Percentiles rank a stretch among this genome's conserved stretches.
phyloP scores from a whole-genome alignment of 2,113 vertebrate genomes.

The Zingel zingel region DNA sequence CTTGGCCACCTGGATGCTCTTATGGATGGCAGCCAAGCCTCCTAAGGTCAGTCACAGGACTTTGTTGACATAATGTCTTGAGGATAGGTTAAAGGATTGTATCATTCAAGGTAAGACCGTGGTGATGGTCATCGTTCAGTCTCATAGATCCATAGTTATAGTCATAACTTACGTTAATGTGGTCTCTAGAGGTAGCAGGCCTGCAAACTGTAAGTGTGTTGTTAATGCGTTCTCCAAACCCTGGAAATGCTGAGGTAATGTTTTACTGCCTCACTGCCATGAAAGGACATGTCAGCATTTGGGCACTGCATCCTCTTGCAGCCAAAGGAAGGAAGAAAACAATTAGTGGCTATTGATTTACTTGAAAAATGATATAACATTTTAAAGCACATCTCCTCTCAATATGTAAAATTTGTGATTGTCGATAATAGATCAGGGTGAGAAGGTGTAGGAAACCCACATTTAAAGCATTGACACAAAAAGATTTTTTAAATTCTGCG shows the following conservation, averaged over 20 bases:
- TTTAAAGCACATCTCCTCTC: background rate
- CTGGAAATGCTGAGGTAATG: constrained; percentile 63
- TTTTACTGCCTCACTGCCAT: constrained; percentile 47
- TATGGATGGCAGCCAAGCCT: too few species aligned
- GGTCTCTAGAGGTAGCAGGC: constrained; percentile 51
- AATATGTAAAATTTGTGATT: background rate
- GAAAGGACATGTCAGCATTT: constrained; percentile 62
- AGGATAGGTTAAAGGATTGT: too few species aligned
- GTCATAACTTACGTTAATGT: constrained; percentile 27
- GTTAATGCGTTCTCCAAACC: constrained; percentile 50
- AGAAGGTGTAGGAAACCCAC: background rate
- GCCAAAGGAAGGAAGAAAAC: background rate
- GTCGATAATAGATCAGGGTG: too few species aligned
- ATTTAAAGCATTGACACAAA: background rate
- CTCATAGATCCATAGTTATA: too few species aligned
- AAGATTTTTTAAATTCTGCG: too few species aligned
- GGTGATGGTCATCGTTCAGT: too few species aligned
- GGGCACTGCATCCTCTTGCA: constrained; percentile 7
- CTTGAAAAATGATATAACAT: background rate
- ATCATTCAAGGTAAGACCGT: too few species aligned
- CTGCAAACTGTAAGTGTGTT: constrained; percentile 43
- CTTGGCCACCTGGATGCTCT: too few species aligned
- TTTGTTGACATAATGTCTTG: too few species aligned
- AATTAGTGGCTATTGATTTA: background rate
- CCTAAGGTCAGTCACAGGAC: too few species aligned